phyloP scores from a whole-genome alignment of 2,888 invertebrate genomes.

The Aphrophora alni region DNA sequence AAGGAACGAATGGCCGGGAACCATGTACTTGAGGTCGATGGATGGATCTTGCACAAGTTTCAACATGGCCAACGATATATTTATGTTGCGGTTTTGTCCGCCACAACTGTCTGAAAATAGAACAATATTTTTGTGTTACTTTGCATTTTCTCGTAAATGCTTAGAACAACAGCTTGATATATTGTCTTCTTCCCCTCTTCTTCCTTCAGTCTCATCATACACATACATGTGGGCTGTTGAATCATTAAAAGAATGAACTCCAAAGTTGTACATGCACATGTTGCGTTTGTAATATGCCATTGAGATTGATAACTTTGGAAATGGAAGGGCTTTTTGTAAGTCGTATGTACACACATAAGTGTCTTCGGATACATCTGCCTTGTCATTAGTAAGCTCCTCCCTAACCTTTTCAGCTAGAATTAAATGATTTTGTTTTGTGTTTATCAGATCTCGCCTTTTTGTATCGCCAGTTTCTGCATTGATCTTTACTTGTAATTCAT shows the following conservation, averaged over 20 bases:
- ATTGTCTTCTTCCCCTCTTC: constrained; percentile 38
- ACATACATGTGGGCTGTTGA: constrained; percentile 51
- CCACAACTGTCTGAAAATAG: constrained; percentile 20
- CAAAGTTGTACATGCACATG: constrained; percentile 51
- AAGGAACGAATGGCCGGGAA: constrained; percentile 28
- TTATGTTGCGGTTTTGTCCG: constrained; percentile 34
- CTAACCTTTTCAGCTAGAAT: constrained; percentile 25
- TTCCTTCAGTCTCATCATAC: constrained; percentile 51
- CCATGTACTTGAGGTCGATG: constrained; percentile 21
- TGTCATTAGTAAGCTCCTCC: constrained; percentile 19
- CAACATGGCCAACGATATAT: background rate
- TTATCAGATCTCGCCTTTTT: constrained; percentile 1
- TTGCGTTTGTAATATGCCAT: constrained; percentile 52
- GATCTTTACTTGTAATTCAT: background rate
- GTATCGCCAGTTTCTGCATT: constrained; percentile 10
- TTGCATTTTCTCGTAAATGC: constrained; percentile 21
- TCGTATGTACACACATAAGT: constrained; percentile 30
- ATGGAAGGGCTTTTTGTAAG: constrained; percentile 34
- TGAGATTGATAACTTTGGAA: constrained; percentile 24
- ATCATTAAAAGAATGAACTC: constrained; percentile 50
- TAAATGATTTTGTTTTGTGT: constrained; percentile 27
- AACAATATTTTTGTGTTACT: constrained; percentile 19
- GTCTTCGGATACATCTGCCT: constrained; percentile 9
- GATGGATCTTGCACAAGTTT: constrained; percentile 16
- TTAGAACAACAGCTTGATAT: constrained; percentile 14